phyloP scores from a whole-genome alignment of 1,140 invertebrate species.

The Telenomus remus region DNA sequence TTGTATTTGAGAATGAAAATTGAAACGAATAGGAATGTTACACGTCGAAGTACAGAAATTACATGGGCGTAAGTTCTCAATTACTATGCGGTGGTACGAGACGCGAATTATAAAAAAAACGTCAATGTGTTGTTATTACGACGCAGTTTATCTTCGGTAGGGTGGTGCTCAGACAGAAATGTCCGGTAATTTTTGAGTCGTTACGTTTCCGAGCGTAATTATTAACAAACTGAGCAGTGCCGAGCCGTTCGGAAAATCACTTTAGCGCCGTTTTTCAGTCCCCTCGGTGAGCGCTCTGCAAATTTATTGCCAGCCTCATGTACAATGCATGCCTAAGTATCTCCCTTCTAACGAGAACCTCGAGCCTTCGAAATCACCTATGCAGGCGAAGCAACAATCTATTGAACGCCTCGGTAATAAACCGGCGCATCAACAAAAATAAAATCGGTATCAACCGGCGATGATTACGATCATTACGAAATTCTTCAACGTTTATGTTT shows the following conservation, averaged over 20 bases:
- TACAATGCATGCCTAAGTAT: conserved; percentile 44
- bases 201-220: conserved; percentile 46
- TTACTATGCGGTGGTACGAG: not conserved
- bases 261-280: conserved; percentile 45
- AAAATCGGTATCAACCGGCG: conserved; percentile 37
- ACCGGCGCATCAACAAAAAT: conserved; percentile 29
- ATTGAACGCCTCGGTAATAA: conserved; percentile 41
- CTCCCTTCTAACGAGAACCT: conserved; percentile 45
- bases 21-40: too few relatives aligned
- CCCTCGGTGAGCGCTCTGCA: conserved; percentile 35
- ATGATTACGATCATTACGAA: conserved; percentile 17
- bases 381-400: conserved; percentile 27
- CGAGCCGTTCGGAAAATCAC: conserved; percentile 54
- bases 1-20: too few relatives aligned
- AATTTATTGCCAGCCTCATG: conserved; percentile 45
- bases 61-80: not conserved
- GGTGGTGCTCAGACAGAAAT: conserved; percentile 45
- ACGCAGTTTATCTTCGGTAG: not conserved
- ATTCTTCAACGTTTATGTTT: conserved; percentile 1
- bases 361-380: conserved; percentile 50
- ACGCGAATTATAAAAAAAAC: not conserved
- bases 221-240: conserved; percentile 31
- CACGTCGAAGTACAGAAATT: not conserved
- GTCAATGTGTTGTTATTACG: not conserved
- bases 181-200: conserved; percentile 51